Percentiles rank a stretch among this genome's conserved stretches.
Evolutionary conservation across 2,113 vertebrate genomes (phyloP).

Genomic region (Silurus meridionalis): DNA sequence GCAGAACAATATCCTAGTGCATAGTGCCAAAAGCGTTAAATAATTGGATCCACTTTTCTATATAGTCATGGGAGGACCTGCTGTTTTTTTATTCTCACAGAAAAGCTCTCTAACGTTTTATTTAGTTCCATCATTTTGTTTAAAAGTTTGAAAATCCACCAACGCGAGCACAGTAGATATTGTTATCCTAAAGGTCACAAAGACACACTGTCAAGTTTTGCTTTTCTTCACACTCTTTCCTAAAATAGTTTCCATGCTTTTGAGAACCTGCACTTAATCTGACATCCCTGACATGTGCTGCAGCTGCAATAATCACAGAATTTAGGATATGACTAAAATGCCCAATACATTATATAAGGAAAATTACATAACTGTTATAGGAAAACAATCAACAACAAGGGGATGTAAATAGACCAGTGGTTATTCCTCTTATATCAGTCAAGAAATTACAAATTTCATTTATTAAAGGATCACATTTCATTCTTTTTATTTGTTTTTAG

Average conservation of each 20-base stretch:
- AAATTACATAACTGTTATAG: neutral
- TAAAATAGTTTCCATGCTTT: neutral
- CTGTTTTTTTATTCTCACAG: slow-evolving; percentile 13
- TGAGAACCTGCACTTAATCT: slow-evolving; percentile 25
- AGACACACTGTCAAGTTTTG: neutral
- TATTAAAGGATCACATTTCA: neutral
- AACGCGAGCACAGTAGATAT: neutral
- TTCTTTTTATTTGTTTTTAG: neutral
- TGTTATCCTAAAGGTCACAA: neutral
- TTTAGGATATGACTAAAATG: slow-evolving; percentile 2
- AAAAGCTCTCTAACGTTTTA: neutral
- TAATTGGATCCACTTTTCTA: slow-evolving; percentile 18
- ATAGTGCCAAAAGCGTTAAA: slow-evolving; percentile 5
- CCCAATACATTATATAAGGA: neutral
- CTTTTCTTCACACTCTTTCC: slow-evolving; percentile 9
- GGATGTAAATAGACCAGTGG: neutral
- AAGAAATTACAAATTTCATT: neutral
- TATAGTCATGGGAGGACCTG: neutral
- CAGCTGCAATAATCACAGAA: slow-evolving; percentile 40
- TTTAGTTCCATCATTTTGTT: slow-evolving; percentile 11
- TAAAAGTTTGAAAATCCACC: neutral
- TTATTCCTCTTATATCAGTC: neutral
- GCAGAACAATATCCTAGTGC: neutral
- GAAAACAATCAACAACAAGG: neutral
- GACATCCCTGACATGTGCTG: slow-evolving; percentile 23